Evolutionary conservation across 2,797 vertebrate species (phyloP).

Genomic region (Phataginus tetradactyla): DNA sequence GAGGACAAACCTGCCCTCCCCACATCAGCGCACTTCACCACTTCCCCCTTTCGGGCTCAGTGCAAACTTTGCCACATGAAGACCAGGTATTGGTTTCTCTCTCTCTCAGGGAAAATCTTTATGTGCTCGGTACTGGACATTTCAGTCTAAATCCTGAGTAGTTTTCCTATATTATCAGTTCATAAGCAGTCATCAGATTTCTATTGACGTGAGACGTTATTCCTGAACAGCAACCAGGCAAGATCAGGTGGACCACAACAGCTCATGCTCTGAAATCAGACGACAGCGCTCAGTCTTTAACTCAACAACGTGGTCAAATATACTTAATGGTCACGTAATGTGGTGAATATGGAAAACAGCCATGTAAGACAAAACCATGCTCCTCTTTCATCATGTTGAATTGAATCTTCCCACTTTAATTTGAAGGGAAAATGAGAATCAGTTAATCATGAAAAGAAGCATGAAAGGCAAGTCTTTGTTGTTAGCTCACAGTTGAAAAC

Average conservation of each 20-base stretch:
- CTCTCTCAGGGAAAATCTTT: neutral
- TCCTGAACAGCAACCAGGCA: neutral
- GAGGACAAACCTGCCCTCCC: fast-evolving
- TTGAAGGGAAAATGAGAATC: neutral
- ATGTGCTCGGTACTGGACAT: too few relatives aligned
- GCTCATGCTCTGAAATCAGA: constrained; percentile 1
- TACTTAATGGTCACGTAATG: neutral
- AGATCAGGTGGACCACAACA: constrained; percentile 55
- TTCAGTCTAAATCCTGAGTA: neutral
- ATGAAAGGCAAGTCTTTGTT: neutral
- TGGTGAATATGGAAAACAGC: neutral
- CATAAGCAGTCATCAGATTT: constrained; percentile 67
- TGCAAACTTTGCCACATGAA: neutral
- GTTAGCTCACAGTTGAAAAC: neutral
- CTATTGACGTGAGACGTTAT: constrained; percentile 63
- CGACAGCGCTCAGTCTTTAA: constrained; percentile 59
- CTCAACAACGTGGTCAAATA: constrained; percentile 68
- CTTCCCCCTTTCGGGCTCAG: neutral
- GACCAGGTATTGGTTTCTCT: neutral
- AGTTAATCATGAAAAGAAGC: neutral
- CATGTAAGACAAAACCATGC: neutral
- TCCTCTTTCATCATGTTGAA: constrained; percentile 10
- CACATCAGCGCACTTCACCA: neutral
- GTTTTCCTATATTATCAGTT: constrained; percentile 70
- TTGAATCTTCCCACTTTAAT: constrained; percentile 46